A percentile compares a stretch with the other conserved stretches of the same genome.
Evolutionary conservation across 1,140 invertebrate species (phyloP).

Genomic region (Bombus sibiricus): DNA sequence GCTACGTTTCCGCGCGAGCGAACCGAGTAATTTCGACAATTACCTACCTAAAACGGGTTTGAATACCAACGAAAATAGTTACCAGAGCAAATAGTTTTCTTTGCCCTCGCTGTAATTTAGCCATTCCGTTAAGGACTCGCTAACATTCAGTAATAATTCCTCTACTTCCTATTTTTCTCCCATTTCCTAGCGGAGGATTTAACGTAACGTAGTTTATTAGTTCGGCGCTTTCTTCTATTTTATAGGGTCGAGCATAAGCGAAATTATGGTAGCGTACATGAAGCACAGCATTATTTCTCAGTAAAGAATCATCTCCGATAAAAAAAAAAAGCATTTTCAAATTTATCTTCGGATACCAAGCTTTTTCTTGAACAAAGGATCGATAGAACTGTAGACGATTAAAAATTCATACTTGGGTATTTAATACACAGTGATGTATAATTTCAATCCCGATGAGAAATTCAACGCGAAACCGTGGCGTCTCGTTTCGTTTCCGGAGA

Average conservation of each 20-base stretch:
- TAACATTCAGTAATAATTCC: not conserved
- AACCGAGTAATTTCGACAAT: constrained; percentile 36
- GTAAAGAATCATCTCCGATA: no score
- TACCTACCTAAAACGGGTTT: constrained; percentile 18
- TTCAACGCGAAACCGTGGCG: not conserved
- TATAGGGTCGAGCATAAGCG: no score
- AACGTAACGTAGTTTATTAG: not conserved
- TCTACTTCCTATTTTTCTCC: not conserved
- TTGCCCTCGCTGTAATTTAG: not conserved
- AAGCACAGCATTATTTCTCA: no score
- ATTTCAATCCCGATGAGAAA: not conserved
- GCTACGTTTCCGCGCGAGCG: constrained; percentile 1
- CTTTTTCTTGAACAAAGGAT: no score
- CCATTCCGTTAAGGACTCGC: not conserved
- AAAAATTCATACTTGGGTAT: no score
- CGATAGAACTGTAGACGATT: no score
- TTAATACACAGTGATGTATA: no score
- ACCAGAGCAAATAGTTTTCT: constrained; percentile 22
- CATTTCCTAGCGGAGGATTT: not conserved
- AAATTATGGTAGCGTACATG: no score
- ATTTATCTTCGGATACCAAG: no score
- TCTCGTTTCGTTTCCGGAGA: not conserved
- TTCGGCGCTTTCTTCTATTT: no score
- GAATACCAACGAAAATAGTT: constrained; percentile 40
- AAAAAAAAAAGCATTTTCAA: no score